Evolutionary conservation across 2,113 vertebrate species (phyloP), one percentile per base, ranked within the genome.

Genomic region (Sporophila hypoxantha): DNA sequence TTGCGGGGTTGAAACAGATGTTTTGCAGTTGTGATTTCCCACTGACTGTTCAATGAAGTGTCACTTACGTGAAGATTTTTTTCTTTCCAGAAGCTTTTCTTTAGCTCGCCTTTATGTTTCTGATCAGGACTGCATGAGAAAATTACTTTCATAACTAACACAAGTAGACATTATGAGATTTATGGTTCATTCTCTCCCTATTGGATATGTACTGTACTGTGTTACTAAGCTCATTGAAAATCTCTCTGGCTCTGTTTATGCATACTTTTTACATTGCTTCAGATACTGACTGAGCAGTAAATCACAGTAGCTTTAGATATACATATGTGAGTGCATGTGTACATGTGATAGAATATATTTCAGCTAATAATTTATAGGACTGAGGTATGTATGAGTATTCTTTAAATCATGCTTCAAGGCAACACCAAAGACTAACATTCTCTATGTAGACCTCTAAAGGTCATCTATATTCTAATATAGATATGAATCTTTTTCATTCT

Each of bases 1-100:
- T 93, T 95, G 57, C 23, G 17, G 34, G 23, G 10, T 19, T 60
- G 68, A 89, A 94, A 65, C 86, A 81, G 44, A 79, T 88, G 90
- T 91, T 70, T 59, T 81, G 15, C 52, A 71, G 44, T 53, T 93
- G 42, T 91, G 76, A 81, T 90, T 84, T 85, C 41, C 55, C 39
- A 62, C 23, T 4, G 17, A 83, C 39, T 76, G 53, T 62, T 85
- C 62, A 88, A 42, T 84, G n/a, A 83, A 60, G 59, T 89, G n/a
- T 66, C 44, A 55, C 46, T 78, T 79, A 32, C 17, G 73, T 18
- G 34, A 77, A 9, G 10, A 8, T 83, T 93, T 36, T 84, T 84
- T 78, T 65, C 22, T 77, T 88, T 80, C 41, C 76, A 92, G 22
- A 70, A 26, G 30, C 65, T 85, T 91, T 91, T n/a, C 20, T 56